Evolutionary conservation across 2,113 vertebrate species (phyloP), one percentile per base, ranked within the genome.

Genomic region (Alligator mississippiensis): DNA sequence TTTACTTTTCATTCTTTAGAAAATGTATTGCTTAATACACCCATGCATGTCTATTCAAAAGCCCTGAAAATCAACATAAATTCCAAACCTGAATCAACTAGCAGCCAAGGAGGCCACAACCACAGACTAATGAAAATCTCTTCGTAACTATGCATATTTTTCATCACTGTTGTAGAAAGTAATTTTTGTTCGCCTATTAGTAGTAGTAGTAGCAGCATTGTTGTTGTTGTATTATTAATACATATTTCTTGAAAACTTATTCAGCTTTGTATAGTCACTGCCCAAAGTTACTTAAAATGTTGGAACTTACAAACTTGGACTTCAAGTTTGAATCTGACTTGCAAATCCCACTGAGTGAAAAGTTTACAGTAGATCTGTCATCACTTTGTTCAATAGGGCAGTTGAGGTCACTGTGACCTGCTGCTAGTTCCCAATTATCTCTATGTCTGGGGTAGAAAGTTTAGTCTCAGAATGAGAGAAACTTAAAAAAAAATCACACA

Each of bases 321-420:
- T 90, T 81, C 83, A 91, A 82, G 82, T 21, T 82, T 83, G n/a
- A 86, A 95, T 70, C 1, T 74, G 83, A 84, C 19, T 88, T 81
- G 28, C 3, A 83, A 80, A 88, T 92, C 79, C 75, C 19, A 55
- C 58, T 55, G 86, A 54, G 11, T 64, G 63, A 64, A 92, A 77
- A 83, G 3, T 75, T 63, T 68, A 76, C 59, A 81, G 58, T 59
- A 68, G 6, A 25, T 14, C 18, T 96, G 80, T 91, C 74, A 92
- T 60, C 21, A 61, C 4, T 47, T 68, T 81, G 11, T 68, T 89
- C 60, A 66, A 28, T 18, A 76, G 8, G 78, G 55, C 55, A 96
- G 59, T 0, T n/a, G 60, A 87, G 76, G 34, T 83, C 59, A 87
- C 9, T 3, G 59, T 15, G 28, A 87, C 47, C 14, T 84, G 68